phyloP scores from a whole-genome alignment of 2,113 vertebrate species.

The Bujurquina vittata region DNA sequence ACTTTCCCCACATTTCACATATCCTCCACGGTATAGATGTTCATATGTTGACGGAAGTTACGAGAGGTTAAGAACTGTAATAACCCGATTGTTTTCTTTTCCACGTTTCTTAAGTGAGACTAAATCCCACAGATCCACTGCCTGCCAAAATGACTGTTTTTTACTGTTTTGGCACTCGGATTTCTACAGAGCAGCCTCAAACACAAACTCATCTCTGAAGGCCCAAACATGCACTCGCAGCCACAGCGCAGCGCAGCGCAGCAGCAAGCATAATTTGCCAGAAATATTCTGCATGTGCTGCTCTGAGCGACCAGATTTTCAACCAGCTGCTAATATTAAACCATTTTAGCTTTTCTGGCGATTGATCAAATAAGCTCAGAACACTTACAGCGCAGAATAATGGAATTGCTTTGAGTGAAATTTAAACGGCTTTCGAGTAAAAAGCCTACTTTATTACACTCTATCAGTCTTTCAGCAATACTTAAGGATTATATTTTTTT shows the following conservation, averaged over 20 bases:
- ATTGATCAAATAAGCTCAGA: constrained; percentile 61
- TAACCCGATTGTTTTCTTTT: constrained; percentile 69
- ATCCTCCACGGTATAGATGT: constrained; percentile 49
- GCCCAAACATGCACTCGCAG: constrained; percentile 58
- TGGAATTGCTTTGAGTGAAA: constrained; percentile 22
- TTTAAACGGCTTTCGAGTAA: constrained; percentile 24
- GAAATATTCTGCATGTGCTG: constrained; percentile 74
- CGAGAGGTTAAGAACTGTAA: constrained; percentile 47
- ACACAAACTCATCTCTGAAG: constrained; percentile 68
- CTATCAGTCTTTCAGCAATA: constrained; percentile 4
- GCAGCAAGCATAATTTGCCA: constrained; percentile 67
- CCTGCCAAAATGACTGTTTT: constrained; percentile 74
- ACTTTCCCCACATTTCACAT: constrained; percentile 53
- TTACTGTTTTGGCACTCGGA: constrained; percentile 65
- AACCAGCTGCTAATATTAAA: constrained; percentile 76
- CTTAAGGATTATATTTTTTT: constrained; percentile 31
- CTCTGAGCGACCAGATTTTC: constrained; percentile 71
- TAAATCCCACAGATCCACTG: constrained; percentile 63
- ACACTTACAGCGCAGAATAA: constrained; percentile 17
- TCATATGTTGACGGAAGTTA: constrained; percentile 46
- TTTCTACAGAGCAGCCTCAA: constrained; percentile 66
- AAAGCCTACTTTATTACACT: constrained; percentile 42
- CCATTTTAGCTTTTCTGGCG: constrained; percentile 66
- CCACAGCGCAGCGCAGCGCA: constrained; percentile 56
- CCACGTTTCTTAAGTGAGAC: constrained; percentile 69